Base-by-base conservation (phyloP, 1,140 invertebrate genomes). In the Microplitis demolitor region DNA sequence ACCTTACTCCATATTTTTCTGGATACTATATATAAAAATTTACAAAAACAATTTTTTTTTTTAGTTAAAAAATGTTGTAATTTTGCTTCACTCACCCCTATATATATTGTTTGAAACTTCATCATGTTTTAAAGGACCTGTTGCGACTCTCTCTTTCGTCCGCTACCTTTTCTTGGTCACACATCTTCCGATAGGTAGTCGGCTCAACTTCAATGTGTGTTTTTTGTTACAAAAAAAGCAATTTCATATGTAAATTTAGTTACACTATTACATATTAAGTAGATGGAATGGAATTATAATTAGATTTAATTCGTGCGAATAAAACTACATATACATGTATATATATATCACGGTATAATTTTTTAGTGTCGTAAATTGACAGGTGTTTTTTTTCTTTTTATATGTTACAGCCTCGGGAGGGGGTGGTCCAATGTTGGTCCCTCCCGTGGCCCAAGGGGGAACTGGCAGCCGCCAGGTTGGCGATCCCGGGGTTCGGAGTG, bases 351-450 rank as follows among this genome's bases (percentile, higher is more conserved):
- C 24, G 24, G 24, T 24, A 24, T 24, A 24, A 24, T 24, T 24
- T 24, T 24, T 24, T 24, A 45, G 39, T 45, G 39, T 45, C 39
- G 39, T 3, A 4, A 45, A 37, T 63, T 63, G 34, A 34, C 5
- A 14, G 39, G n/a, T 71, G 58, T 53, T 67, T 34, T 54, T 62
- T 63, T 13, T 13, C 70, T 3, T 68, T 33, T 37, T 66, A 60
- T 37, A 45, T 72, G 58, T 80, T 85, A 13, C 80, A 87, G 84
- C 83, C 85, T 85, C 83, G 84, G 85, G 85, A 85, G 85, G 84
- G 83, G 83, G 84, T 85, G 84, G 83, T 85, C 83, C 85, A 78
- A 86, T 86, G 85, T 85, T 85, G 85, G 85, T 85, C 84, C 85
- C 85, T 85, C 84, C 85, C 83, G 85, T 86, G 82, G 83, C 79